Evolutionary conservation across 2,113 vertebrate genomes (phyloP), one percentile per base, ranked within the genome.

Genomic region (Crocuta crocuta): DNA sequence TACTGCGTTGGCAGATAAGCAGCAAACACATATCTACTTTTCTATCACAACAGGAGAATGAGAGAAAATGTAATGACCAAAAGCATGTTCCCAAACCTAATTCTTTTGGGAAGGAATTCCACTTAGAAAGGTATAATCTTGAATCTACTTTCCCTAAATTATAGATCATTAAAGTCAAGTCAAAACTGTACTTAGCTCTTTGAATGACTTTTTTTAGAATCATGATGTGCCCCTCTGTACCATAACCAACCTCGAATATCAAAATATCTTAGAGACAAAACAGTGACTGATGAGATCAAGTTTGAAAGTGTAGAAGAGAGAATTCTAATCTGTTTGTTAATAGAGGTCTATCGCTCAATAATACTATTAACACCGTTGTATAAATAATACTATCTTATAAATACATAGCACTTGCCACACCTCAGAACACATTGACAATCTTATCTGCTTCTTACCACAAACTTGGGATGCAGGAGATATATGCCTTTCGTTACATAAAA

Each of bases 181-280:
- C 48, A 48, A 93, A 93, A 74, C 16, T 94, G 11, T 76, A 80
- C 39, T 74, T 96, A 87, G 11, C 16, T 79, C 10, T 66, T 87
- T 65, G 39, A 95, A 87, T 66, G 26, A 63, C n/a, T 95, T 96
- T 78, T 78, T 92, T 93, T 82, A 89, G 21, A 79, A 92, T 94
- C 17, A 55, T n/a, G 26, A 43, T 33, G 71, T 80, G 10, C 2
- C 43, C 39, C 81, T 87, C 68, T 92, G 15, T 85, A 16, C 17
- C 31, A 92, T 2, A 68, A 55, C 5, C 63, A 92, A 58, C 21
- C 92, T 19, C 74, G 12, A 87, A 79, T 87, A 31, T 91, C 68
- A 83, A 88, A 88, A 94, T 81, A 66, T n/a, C 55, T 71, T 65
- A 94, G 2, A 92, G 11, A 12, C 26, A 92, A 15, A 97, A 93